These are phyloP conservation scores for Eristalis intricaria DNA, from an alignment of 2,888 invertebrate genomes.

Conservation along the genomic window DNA sequence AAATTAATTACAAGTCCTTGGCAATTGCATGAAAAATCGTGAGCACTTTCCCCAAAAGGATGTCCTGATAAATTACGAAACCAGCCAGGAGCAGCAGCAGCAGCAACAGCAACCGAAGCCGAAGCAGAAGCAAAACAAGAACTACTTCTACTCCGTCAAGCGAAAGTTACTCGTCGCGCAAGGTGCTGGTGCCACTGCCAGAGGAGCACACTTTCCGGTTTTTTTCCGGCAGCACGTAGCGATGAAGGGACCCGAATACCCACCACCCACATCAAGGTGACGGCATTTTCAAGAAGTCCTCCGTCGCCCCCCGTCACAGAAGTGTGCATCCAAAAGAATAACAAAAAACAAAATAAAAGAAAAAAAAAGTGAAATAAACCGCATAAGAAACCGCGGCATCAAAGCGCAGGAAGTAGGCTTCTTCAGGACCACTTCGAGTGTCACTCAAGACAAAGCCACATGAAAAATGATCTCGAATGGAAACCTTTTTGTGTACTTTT, in stretches of 20 bases:
- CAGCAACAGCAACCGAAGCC: neutral
- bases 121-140: conserved; percentile 28
- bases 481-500: conserved; percentile 74
- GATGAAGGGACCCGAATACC: conserved; percentile 65
- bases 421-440: conserved; percentile 50
- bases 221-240: conserved; percentile 41
- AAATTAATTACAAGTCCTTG: conserved; percentile 68
- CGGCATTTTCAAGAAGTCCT: conserved; percentile 61
- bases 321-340: conserved; percentile 1
- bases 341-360: neutral
- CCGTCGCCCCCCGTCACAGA: conserved; percentile 1
- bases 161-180: conserved; percentile 27
- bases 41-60: conserved; percentile 51
- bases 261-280: conserved; percentile 69
- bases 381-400: neutral
- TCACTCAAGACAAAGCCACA: conserved; percentile 56
- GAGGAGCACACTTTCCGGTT: conserved; percentile 38
- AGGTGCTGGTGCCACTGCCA: conserved; percentile 33
- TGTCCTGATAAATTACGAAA: conserved; percentile 69
- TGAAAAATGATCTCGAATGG: conserved; percentile 75
- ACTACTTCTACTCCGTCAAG: conserved; percentile 12
- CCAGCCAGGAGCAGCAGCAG: conserved; percentile 15
- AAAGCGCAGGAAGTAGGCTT: conserved; percentile 38
- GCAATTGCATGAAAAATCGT: conserved; percentile 59
- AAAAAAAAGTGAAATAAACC: neutral